A percentile compares a stretch with the other conserved stretches of the same genome.
Evolutionary conservation across 2,797 vertebrate genomes (phyloP).

Genomic region (Ctenopoma multispine): DNA sequence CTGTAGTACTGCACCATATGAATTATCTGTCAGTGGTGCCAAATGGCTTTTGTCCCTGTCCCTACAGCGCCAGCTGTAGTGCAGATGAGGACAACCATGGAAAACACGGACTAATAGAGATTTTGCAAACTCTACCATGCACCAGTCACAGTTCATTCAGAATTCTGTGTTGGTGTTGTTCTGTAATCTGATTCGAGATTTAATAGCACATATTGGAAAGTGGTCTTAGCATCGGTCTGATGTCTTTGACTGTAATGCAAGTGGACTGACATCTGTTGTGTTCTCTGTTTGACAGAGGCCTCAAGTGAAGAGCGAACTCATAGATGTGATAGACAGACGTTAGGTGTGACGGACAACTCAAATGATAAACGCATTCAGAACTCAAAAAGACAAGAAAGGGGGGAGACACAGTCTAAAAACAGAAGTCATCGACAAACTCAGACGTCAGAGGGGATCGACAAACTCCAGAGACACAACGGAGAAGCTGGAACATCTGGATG

Average conservation of each 20-base stretch:
- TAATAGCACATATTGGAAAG: neutral
- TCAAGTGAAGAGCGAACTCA: neutral
- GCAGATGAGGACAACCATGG: slow-evolving; percentile 46
- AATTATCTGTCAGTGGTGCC: slow-evolving; percentile 65
- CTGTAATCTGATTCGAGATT: slow-evolving; percentile 22
- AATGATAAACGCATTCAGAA: neutral
- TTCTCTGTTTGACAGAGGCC: slow-evolving; percentile 20
- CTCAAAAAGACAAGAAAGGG: neutral
- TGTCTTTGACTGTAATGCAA: slow-evolving; percentile 3
- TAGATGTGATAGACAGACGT: neutral
- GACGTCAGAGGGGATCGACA: neutral
- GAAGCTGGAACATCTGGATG: slow-evolving; percentile 16
- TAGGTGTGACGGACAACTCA: neutral
- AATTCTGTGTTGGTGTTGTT: slow-evolving; percentile 5
- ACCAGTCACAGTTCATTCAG: slow-evolving; percentile 4
- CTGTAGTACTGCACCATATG: slow-evolving; percentile 55
- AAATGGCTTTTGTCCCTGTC: slow-evolving; percentile 71
- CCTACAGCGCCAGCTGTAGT: slow-evolving; percentile 47
- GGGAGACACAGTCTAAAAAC: neutral
- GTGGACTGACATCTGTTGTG: slow-evolving; percentile 4
- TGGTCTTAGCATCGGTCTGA: neutral
- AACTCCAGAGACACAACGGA: neutral
- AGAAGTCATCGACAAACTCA: neutral
- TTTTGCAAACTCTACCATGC: slow-evolving; percentile 24
- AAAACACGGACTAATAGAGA: slow-evolving; percentile 28